Evolutionary conservation across 2,113 vertebrate species (phyloP).

Genomic region (Ptilonorhynchus violaceus): DNA sequence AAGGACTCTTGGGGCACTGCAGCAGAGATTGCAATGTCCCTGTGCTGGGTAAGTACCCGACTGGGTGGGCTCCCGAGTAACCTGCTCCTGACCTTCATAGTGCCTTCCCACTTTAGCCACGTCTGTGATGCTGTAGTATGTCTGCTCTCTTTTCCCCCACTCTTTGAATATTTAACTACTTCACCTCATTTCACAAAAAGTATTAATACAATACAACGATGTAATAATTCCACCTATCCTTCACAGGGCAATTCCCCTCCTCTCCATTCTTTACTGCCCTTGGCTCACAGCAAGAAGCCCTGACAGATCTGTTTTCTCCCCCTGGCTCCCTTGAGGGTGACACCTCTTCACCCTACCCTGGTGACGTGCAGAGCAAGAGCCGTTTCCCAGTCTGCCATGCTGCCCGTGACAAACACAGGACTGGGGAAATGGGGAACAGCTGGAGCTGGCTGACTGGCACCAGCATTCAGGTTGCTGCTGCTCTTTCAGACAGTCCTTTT

Average conservation of each 20-base stretch:
- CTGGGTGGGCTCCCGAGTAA: background rate
- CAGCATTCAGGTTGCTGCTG: background rate
- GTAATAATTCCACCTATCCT: background rate
- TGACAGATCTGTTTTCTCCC: background rate
- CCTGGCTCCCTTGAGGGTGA: rapidly evolving
- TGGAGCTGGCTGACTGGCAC: rapidly evolving
- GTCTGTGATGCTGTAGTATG: background rate
- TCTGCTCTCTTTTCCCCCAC: background rate
- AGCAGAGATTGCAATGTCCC: background rate
- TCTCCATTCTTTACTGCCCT: background rate
- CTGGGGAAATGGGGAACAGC: rapidly evolving
- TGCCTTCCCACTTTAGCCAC: background rate
- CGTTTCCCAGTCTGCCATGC: background rate
- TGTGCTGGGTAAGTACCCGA: background rate
- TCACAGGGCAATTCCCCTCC: background rate
- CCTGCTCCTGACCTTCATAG: background rate
- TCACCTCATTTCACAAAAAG: background rate
- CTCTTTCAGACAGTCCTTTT: background rate
- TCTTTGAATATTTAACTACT: background rate
- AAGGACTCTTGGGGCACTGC: background rate
- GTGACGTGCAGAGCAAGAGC: background rate
- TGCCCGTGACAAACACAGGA: rapidly evolving
- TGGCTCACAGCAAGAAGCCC: background rate
- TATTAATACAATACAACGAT: background rate
- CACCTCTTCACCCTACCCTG: background rate